Evolutionary conservation across 2,888 invertebrate genomes (phyloP).

Genomic region (Argynnis bischoffii): DNA sequence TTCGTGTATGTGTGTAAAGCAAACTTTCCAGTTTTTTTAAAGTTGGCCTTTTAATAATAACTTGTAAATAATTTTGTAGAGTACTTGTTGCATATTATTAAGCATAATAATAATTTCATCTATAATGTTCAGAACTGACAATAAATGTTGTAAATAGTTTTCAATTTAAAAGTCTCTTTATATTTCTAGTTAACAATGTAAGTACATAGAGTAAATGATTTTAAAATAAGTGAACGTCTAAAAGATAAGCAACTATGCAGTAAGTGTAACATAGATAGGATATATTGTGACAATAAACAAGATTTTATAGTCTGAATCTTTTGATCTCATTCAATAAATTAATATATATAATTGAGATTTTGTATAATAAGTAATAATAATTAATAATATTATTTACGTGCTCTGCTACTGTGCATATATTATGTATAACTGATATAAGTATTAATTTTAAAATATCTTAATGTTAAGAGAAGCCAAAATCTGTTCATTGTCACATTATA

Average conservation of each 20-base stretch:
- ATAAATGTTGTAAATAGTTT: slow-evolving; percentile 72
- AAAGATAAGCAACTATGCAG: not conserved
- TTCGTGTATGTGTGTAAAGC: slow-evolving; percentile 50
- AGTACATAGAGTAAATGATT: not conserved
- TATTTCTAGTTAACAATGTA: slow-evolving; percentile 55
- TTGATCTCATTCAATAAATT: not conserved
- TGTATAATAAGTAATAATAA: slow-evolving; percentile 1
- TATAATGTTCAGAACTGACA: slow-evolving; percentile 79
- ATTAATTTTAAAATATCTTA: not conserved
- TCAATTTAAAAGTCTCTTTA: slow-evolving; percentile 65
- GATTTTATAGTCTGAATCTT: slow-evolving; percentile 11
- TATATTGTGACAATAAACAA: slow-evolving; percentile 36
- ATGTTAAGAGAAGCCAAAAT: slow-evolving; percentile 22
- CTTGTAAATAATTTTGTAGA: slow-evolving; percentile 50
- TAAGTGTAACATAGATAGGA: slow-evolving; percentile 4
- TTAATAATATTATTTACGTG: not conserved
- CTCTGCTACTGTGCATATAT: slow-evolving; percentile 15
- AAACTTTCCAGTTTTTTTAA: slow-evolving; percentile 51
- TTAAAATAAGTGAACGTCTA: not conserved
- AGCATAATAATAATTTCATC: slow-evolving; percentile 48
- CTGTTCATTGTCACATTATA: slow-evolving; percentile 50
- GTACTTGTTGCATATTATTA: slow-evolving; percentile 50
- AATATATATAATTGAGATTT: slow-evolving; percentile 2
- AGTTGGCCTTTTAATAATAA: slow-evolving; percentile 34
- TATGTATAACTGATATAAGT: slow-evolving; percentile 4